Evolutionary conservation across 1,140 invertebrate species (phyloP), one percentile per base, ranked within the genome.

Genomic region (Cylas formicarius): DNA sequence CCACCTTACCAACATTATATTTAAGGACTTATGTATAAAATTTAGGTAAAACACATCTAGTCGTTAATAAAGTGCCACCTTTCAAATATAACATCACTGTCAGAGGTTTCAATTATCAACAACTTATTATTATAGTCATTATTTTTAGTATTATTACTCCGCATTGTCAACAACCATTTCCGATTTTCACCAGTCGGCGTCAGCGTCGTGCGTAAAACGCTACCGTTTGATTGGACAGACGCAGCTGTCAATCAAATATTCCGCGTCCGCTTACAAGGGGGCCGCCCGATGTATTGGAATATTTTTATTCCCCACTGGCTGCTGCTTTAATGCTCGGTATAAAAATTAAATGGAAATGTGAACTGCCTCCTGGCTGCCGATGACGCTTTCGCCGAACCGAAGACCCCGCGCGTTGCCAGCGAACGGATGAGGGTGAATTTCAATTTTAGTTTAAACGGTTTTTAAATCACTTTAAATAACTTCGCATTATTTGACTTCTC

Each of bases 181-280:
- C n/a, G n/a, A n/a, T n/a, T n/a, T n/a, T n/a, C n/a, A n/a, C n/a
- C n/a, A n/a, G n/a, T n/a, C n/a, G n/a, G n/a, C n/a, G n/a, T n/a
- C n/a, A n/a, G n/a, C n/a, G n/a, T n/a, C n/a, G n/a, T n/a, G n/a
- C n/a, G n/a, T n/a, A n/a, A n/a, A n/a, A n/a, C n/a, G n/a, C n/a
- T n/a, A 67, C 65, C 62, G 70, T 66, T 70, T 66, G 66, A 72
- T 69, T 70, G 70, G 72, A 70, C 72, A 72, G 70, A 71, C 67
- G 58, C 61, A 65, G 65, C 72, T 72, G 74, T 76, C 74, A 76
- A 74, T 77, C 74, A 75, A 70, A 65, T 61, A 61, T 53, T 60
- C 61, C 59, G 43, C 46, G 39, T 48, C 32, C 46, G n/a, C n/a
- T n/a, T n/a, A n/a, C n/a, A n/a, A n/a, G n/a, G n/a, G 31, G 21